Evolutionary conservation across 2,113 vertebrate genomes (phyloP), one percentile per base, ranked within the genome.

Genomic region (Arvicanthis niloticus): DNA sequence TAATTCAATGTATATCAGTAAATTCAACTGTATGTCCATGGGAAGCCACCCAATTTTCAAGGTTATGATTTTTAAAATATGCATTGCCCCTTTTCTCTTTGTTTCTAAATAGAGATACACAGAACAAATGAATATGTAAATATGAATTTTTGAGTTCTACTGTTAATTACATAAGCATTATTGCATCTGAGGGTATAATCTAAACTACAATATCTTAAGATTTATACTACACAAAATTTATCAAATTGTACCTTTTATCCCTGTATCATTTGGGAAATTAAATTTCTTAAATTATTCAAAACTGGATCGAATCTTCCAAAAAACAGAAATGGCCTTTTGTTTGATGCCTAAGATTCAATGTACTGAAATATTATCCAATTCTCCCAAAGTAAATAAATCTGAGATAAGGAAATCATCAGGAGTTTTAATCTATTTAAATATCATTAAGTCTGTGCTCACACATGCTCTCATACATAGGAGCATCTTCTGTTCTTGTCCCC

Each of bases 301-400:
- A 22, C 17, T n/a, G 11, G 78, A 76, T 67, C 13, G 1, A 81
- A 56, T 73, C 42, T 90, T 93, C 37, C 80, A 24, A 89, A 87
- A 87, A 10, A 13, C 89, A 93, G 7, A 68, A 70, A 94, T 40
- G 42, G 3, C 10, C 34, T 40, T 87, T 65, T 16, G 31, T 15
- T 5, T 77, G 56, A 34, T 24, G 6, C 1, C n/a, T 53, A 80
- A 75, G 37, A 4, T 40, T 87, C 40, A 80, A 67, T 72, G 26
- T 51, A 4, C 16, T 31, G 82, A 8, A 80, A 60, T 86, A 68
- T 87, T 78, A 45, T 73, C 68, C 68, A 88, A 11, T 12, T 87
- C 48, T 80, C 80, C 5, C 62, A 51, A 94, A 90, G 70, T 93
- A 77, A 97, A 93, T 95, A 97, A 97, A 96, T 12, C 78, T 29